Evolutionary conservation across 1,140 invertebrate genomes (phyloP), one percentile per base, ranked within the genome.

Genomic region (Bombus superbus): DNA sequence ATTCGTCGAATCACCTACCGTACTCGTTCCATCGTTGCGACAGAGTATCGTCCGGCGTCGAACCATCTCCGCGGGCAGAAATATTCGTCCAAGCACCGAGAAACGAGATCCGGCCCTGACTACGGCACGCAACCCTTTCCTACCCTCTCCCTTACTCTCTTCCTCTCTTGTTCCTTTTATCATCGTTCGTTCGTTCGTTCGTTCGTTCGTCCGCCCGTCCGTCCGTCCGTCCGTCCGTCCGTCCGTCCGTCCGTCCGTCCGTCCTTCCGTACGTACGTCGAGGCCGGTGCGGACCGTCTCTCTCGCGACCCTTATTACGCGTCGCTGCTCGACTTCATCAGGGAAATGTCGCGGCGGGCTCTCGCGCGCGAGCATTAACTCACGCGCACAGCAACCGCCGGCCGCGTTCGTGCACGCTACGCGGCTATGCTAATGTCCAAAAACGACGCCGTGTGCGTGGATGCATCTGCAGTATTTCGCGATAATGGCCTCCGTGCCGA

Each of bases 311-410:
- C 94, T 94, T 94, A 94, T 95, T 95, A 95, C 94, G 92, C 92
- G 93, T 94, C 93, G 93, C 91, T 90, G 93, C 91, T 94, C 94
- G 94, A 94, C 94, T 94, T 94, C 93, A 94, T 94, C 94, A 93
- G 92, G 89, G 91, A 88, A 89, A 94, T 93, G 93, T 93, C 91
- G 90, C 83, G 86, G 88, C 89, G 89, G 88, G 91, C 90, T 92
- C 91, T 91, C 91, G 89, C 86, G 81, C 87, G 83, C 72, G 53
- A 76, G 88, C 92, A 94, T 94, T 95, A 94, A 94, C 93, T 92
- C 92, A 92, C 91, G 80, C 80, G 47, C 86, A 83, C 83, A 71
- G 32, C 6, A 18, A 53, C 47, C 47, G 47, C 47, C 47, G 47
- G 47, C 47, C 47, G 47, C 47, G 47, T 53, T 53, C 35, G 62